Base-by-base conservation (phyloP, 2,113 vertebrate genomes). In the Benthochromis sp. region DNA sequence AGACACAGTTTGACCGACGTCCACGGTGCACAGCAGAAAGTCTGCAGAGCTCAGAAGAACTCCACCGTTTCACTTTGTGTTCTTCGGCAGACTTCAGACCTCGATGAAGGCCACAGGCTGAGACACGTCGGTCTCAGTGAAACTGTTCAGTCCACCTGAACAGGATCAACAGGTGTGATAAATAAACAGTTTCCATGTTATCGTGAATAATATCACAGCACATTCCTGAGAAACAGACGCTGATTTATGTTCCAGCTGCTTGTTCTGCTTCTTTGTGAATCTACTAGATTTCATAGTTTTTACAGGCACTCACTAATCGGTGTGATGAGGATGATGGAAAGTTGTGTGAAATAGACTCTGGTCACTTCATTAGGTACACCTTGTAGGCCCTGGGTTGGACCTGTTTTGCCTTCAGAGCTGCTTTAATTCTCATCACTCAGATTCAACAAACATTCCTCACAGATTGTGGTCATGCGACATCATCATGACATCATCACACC, bases 391-490 rank as follows among this genome's bases (percentile, higher is more conserved):
- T 40, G 19, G 7, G 11, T 69, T 69, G 36, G 63, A 24, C 36
- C n/a, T 43, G 8, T 24, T 66, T 66, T 38, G 6, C 61, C 34
- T 5, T 66, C 11, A 21, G 19, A 66, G 31, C 31, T 36, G 59
- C 59, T 63, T 63, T 63, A 63, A 69, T 69, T 69, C 34, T 69
- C 29, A 11, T 66, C 3, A 12, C 13, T 40, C 36, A 71, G 2
- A 38, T 69, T 38, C 21, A 71, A 14, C 2, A 43, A 24, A 71
- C 9, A n/a, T 66, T 66, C 17, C 61, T 66, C 61, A 66, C 61
- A 24, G 36, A 16, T 16, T 43, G 0, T 43, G 8, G 0, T 0
- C n/a, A 71, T 7, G 0, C 0, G 4, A 66, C 61, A 71, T 40
- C 36, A 24, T 71, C 61, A 19, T n/a, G 17, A 13, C 66, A 12